phyloP scores from a whole-genome alignment of 2,797 vertebrate genomes.

The Cottoperca gobio region DNA sequence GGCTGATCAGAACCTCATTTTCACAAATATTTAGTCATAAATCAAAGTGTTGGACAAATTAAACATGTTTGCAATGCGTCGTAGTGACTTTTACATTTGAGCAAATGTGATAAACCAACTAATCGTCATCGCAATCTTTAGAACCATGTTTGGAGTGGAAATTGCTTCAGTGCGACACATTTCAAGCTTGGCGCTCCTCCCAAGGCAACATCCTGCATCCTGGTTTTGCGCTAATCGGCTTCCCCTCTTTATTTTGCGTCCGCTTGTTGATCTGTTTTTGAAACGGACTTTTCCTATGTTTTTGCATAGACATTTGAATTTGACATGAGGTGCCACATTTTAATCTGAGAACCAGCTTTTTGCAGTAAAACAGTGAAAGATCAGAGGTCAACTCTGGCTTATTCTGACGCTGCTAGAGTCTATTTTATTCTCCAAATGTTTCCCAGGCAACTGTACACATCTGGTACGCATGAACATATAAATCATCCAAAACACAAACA shows the following conservation, averaged over 20 bases:
- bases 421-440: not conserved
- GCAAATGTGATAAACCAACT: too few species aligned
- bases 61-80: too few species aligned
- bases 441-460: not conserved
- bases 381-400: not conserved
- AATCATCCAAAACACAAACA: not conserved
- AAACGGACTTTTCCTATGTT: not conserved
- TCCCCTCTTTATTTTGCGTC: not conserved
- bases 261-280: not conserved
- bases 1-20: too few species aligned
- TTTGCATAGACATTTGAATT: not conserved
- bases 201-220: not conserved
- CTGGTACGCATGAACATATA: not conserved
- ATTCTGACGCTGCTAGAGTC: not conserved
- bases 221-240: rapidly evolving
- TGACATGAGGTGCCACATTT: not conserved
- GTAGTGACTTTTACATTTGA: not conserved
- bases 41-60: not conserved
- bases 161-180: not conserved
- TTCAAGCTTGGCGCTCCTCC: not conserved
- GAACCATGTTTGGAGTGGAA: not conserved
- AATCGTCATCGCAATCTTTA: not conserved
- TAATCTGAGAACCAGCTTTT: not conserved
- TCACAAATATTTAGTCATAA: not conserved
- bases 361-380: not conserved